These are phyloP conservation scores for Oreochromis mossambicus DNA, from an alignment of 2,797 vertebrate genomes.

Conservation along the genomic window DNA sequence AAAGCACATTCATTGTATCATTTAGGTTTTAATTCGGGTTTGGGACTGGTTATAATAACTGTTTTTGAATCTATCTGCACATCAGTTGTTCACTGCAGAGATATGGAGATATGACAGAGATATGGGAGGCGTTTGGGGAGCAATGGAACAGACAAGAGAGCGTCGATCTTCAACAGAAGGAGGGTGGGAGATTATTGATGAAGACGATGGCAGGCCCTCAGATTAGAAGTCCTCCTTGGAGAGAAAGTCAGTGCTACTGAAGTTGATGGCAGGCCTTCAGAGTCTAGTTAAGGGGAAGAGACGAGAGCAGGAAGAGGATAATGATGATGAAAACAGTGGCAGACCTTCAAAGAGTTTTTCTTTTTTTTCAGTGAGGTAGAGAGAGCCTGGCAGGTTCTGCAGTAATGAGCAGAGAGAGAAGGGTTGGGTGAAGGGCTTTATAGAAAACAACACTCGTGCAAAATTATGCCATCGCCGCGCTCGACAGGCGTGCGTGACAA, in stretches of 20 bases:
- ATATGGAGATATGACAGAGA: neutral
- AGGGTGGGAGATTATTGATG: neutral
- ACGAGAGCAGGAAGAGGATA: conserved; percentile 8
- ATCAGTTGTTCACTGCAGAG: neutral
- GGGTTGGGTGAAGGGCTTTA: neutral
- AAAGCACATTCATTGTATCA: neutral
- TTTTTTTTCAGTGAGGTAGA: neutral
- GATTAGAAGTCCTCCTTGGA: neutral
- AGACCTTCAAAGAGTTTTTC: conserved; percentile 25
- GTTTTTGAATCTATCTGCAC: neutral
- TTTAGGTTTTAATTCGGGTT: neutral
- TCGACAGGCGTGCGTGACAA: neutral
- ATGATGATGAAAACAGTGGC: conserved; percentile 25
- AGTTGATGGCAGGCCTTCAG: conserved; percentile 12
- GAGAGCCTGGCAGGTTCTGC: conserved; percentile 3
- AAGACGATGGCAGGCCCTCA: neutral
- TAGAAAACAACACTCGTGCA: neutral
- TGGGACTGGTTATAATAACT: neutral
- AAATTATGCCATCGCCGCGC: neutral
- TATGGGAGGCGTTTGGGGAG: neutral
- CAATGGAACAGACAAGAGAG: neutral
- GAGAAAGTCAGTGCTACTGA: neutral
- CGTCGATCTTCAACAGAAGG: neutral
- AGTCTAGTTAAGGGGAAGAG: neutral
- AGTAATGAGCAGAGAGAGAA: conserved; percentile 1